Evolutionary conservation across 2,888 invertebrate genomes (phyloP).

Genomic region (Drymonia ruficornis): DNA sequence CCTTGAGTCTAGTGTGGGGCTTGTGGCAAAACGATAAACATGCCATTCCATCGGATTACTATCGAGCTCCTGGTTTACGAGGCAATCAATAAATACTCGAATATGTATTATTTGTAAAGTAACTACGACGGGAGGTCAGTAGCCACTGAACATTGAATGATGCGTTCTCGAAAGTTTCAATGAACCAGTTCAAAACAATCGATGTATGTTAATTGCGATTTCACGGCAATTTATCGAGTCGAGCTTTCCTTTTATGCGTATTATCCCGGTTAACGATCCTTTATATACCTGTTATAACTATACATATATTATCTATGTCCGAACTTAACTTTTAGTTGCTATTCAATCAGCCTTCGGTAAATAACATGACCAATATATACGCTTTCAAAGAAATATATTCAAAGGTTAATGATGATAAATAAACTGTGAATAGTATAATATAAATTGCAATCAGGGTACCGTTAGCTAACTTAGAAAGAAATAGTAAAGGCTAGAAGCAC

Average conservation of each 20-base stretch:
- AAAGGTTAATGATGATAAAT: neutral
- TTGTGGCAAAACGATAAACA: constrained; percentile 36
- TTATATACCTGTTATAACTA: too few species aligned
- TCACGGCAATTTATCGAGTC: constrained; percentile 63
- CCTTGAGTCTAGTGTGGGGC: constrained; percentile 21
- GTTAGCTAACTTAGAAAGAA: too few species aligned
- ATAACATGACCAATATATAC: neutral
- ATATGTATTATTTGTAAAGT: constrained; percentile 39
- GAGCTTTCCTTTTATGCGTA: constrained; percentile 61
- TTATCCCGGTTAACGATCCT: constrained; percentile 40
- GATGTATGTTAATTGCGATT: constrained; percentile 66
- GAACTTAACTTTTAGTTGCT: too few species aligned
- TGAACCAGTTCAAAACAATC: constrained; percentile 61
- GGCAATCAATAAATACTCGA: constrained; percentile 39
- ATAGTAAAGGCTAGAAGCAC: neutral
- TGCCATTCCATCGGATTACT: constrained; percentile 25
- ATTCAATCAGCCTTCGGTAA: neutral
- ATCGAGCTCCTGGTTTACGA: constrained; percentile 34
- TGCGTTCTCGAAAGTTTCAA: constrained; percentile 48
- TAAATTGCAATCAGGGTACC: too few species aligned
- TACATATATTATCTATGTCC: too few species aligned
- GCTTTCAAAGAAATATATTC: constrained; percentile 2
- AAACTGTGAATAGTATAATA: too few species aligned
- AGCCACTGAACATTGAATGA: constrained; percentile 35
- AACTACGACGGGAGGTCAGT: constrained; percentile 47